Evolutionary conservation across 1,140 invertebrate species (phyloP).

Genomic region (Pseudomyrmex pallidus): DNA sequence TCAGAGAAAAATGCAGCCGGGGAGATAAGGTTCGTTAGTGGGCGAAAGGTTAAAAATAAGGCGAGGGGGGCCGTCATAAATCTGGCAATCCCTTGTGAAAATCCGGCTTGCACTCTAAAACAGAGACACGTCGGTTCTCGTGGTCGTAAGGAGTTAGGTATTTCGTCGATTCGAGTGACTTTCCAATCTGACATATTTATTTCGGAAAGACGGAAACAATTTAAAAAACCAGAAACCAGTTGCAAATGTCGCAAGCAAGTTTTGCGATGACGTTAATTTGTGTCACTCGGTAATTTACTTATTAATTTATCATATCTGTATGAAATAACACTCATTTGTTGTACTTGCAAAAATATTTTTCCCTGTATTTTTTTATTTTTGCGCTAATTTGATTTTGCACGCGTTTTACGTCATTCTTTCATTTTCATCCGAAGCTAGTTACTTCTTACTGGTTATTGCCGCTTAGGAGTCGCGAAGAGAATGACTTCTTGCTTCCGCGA

Average conservation of each 20-base stretch:
- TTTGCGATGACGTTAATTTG: too few relatives aligned
- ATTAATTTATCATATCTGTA: too few relatives aligned
- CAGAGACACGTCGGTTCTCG: conserved; percentile 62
- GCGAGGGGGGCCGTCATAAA: conserved; percentile 73
- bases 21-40: conserved; percentile 84
- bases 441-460: neutral
- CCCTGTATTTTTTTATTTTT: too few relatives aligned
- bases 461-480: neutral
- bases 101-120: conserved; percentile 71
- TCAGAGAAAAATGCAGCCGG: conserved; percentile 76
- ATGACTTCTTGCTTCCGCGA: conserved; percentile 8
- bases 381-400: too few relatives aligned
- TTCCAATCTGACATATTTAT: conserved; percentile 47
- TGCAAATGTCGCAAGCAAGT: neutral
- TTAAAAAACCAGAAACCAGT: conserved; percentile 10
- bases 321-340: too few relatives aligned
- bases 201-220: conserved; percentile 35
- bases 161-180: conserved; percentile 39
- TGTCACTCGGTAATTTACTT: too few relatives aligned
- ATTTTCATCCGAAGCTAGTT: neutral
- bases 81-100: conserved; percentile 74
- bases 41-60: conserved; percentile 85
- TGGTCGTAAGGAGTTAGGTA: conserved; percentile 48
- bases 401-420: too few relatives aligned
- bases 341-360: too few relatives aligned